These are phyloP conservation scores for Melospiza melodia DNA, from an alignment of 2,113 vertebrate species.

Conservation along the genomic window DNA sequence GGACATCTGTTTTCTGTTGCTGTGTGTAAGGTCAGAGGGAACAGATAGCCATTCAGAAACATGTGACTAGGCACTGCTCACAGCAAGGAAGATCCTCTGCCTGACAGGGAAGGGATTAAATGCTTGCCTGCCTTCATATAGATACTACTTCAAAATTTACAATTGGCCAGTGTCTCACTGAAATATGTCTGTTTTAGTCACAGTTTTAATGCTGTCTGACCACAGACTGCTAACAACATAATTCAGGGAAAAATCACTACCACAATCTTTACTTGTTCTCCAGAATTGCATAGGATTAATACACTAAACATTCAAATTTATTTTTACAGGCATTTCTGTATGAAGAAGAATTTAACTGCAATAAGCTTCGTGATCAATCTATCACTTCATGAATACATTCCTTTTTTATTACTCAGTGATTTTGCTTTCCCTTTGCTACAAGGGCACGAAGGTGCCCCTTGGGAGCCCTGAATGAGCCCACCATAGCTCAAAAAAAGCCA, in stretches of 20 bases:
- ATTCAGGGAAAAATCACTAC: not conserved
- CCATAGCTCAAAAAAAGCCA: not conserved
- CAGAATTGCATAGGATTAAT: not conserved
- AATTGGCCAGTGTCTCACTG: conserved; percentile 15
- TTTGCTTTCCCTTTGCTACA: not conserved
- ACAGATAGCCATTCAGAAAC: conserved; percentile 71
- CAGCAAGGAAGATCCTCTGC: conserved; percentile 65
- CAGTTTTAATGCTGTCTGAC: conserved; percentile 17
- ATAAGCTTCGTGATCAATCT: not conserved
- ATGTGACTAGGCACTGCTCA: conserved; percentile 69
- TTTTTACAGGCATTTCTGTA: not conserved
- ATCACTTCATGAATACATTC: not conserved
- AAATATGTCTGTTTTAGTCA: conserved; percentile 12
- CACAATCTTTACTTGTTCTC: not conserved
- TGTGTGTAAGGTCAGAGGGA: conserved; percentile 75
- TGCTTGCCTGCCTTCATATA: conserved; percentile 55
- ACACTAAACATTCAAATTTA: not conserved
- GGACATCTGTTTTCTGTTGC: conserved; percentile 82
- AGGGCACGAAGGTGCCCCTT: not conserved
- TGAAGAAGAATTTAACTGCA: not conserved
- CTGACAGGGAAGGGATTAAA: conserved; percentile 54
- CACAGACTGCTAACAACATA: not conserved
- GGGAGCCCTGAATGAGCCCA: not conserved
- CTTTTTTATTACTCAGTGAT: not conserved
- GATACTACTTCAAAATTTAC: conserved; percentile 47